Evolutionary conservation across 2,797 vertebrate genomes (phyloP).

Genomic region (Ctenosaura bakeri): DNA sequence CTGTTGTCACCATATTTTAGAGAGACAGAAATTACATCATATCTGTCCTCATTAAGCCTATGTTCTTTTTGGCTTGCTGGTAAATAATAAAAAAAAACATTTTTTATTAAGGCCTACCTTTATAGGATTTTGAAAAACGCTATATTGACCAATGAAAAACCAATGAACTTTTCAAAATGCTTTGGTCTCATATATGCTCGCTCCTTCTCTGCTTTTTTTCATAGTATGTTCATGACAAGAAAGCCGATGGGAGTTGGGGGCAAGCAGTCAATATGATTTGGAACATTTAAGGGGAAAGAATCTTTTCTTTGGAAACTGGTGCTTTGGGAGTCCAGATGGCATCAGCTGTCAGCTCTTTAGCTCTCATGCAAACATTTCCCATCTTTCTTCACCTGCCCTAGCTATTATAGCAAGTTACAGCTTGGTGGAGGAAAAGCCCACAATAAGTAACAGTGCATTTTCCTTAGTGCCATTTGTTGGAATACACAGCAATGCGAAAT

Average conservation of each 20-base stretch:
- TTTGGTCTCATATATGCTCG: neutral
- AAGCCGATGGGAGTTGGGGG: conserved; percentile 17
- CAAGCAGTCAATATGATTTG: conserved; percentile 28
- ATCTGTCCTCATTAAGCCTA: accelerated
- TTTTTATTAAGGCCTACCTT: neutral
- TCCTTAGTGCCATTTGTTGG: neutral
- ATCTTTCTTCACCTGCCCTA: neutral
- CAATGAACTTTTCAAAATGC: neutral
- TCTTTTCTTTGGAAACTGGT: conserved; percentile 1
- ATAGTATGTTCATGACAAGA: neutral
- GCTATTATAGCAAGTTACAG: neutral
- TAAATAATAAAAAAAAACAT: neutral
- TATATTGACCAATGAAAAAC: conserved; percentile 37
- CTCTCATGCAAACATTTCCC: neutral
- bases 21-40: accelerated
- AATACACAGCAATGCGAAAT: neutral
- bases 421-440: neutral
- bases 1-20: neutral
- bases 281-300: neutral
- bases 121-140: conserved; percentile 38
- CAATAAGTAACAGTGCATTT: neutral
- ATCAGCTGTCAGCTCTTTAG: neutral
- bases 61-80: neutral
- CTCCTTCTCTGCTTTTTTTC: conserved; percentile 19
- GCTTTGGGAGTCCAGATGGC: conserved; percentile 12